A percentile compares a stretch with the other conserved stretches of the same genome.
Evolutionary conservation across 2,113 vertebrate species (phyloP).

Genomic region (Drymodes brunneopygia): DNA sequence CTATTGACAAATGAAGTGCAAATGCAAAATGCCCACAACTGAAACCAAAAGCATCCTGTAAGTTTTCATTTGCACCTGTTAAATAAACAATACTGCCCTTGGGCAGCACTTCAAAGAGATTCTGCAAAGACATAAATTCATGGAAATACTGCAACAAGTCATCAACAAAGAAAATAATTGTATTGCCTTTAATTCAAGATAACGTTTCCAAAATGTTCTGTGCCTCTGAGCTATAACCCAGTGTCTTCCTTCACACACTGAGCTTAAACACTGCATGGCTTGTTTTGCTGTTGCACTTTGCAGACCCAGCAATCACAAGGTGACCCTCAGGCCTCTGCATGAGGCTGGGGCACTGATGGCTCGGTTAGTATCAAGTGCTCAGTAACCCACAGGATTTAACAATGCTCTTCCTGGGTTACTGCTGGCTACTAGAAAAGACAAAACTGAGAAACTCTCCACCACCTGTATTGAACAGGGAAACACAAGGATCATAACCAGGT

Average conservation of each 20-base stretch:
- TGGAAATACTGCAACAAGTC: not conserved
- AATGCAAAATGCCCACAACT: not conserved
- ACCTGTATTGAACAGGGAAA: not conserved
- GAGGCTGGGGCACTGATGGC: constrained; percentile 74
- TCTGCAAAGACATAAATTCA: not conserved
- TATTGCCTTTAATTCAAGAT: not conserved
- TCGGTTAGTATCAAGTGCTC: constrained; percentile 93
- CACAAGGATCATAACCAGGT: fast-evolving
- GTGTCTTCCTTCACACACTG: constrained; percentile 80
- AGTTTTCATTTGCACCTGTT: not conserved
- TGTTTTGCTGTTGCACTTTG: constrained; percentile 86
- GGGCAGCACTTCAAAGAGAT: not conserved
- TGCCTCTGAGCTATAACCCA: constrained; percentile 97
- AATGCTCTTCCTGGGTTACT: not conserved
- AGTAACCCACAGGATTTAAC: not conserved
- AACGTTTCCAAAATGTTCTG: constrained; percentile 32
- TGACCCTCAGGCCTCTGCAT: constrained; percentile 58
- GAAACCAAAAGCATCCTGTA: not conserved
- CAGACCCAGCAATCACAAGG: constrained; percentile 82
- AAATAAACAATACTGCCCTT: not conserved
- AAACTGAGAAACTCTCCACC: not conserved
- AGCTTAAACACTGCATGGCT: constrained; percentile 91
- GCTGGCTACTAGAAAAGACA: not conserved
- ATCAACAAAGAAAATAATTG: not conserved
- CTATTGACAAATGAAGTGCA: not conserved